Percentiles rank a stretch among this genome's conserved stretches.
Conservation (phyloP, 2,797 vertebrate species). For the Ibycter americanus region DNA sequence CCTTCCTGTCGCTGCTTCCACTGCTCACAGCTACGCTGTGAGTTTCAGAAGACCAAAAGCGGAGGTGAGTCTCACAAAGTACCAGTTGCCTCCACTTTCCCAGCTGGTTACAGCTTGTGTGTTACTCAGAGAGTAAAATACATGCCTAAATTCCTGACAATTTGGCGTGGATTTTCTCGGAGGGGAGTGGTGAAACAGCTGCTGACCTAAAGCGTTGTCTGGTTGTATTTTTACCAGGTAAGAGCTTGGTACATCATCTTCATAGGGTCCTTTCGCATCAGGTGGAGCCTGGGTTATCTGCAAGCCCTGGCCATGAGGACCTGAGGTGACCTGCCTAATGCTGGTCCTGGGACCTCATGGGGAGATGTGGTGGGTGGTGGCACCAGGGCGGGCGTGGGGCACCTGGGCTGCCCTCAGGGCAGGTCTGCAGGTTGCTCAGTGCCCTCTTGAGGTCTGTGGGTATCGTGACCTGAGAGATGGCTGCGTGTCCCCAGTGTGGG, state of each 20-base stretch:
- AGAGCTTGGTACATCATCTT: not conserved
- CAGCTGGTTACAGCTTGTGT: not conserved
- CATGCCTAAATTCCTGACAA: not conserved
- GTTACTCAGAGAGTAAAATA: not conserved
- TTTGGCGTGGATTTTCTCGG: not conserved
- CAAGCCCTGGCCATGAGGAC: not conserved
- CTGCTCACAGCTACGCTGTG: not conserved
- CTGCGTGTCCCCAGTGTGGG: accelerated
- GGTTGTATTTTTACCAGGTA: not conserved
- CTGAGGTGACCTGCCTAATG: accelerated
- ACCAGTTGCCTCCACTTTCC: not conserved
- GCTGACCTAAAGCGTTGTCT: not conserved
- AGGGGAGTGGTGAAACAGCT: not conserved
- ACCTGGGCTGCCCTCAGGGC: not conserved
- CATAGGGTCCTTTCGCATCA: accelerated
- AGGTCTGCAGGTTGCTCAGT: not conserved
- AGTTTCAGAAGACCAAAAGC: not conserved
- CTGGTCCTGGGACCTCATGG: not conserved
- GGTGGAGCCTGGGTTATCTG: not conserved
- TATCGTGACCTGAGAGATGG: not conserved
- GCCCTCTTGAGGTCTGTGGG: not conserved
- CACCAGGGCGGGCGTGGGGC: not conserved
- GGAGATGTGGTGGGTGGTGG: not conserved
- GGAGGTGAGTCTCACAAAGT: not conserved
- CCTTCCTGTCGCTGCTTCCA: not conserved